Base-by-base conservation (phyloP, 2,888 invertebrate genomes). In the Zootermopsis nevadensis region DNA sequence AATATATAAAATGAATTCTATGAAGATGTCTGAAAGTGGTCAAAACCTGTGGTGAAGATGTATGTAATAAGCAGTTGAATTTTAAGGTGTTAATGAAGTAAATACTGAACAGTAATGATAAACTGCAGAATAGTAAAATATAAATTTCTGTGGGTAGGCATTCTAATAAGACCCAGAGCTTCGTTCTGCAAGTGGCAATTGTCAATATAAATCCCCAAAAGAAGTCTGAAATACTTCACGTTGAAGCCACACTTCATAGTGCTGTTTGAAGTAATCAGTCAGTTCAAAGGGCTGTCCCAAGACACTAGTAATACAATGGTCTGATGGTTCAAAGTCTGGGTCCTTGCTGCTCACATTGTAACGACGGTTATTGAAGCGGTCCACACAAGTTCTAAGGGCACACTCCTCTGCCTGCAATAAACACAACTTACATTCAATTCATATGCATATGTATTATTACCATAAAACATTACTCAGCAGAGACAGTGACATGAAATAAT, bases 241-340 rank as follows among this genome's bases (percentile, higher is more conserved):
- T 87, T 99, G 96, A 83, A 99, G 91, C 99, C 99, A 99, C 30
- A 95, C 89, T 88, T 97, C 96, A 89, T 99, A 99, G 88, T 97
- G 96, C 84, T 94, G 94, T 89, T 97, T 97, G 88, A 98, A 98
- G 89, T 97, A 97, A 80, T 97, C 97, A 22, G 97, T 97, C 84
- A 99, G 92, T 87, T 98, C 97, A 83, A 96, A 90, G 83, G 93
- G 93, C 81, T 91, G 91, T 83, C 97, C 96, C 74, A 98, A 92
- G 19, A 96, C 95, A 89, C 96, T 95, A 82, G 94, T 94, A 81
- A 96, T 92, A 88, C 95, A 95, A 85, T 95, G 96, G 89, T 97
- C 97, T 42, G 96, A 93, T 92, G 92, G 91, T 85, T 91, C 90
- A 86, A 91, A 92, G 85, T 93, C 92, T 10, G 91, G 90, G 85